Conservation (phyloP, 1,140 invertebrate genomes). For the Prorops nasuta region DNA sequence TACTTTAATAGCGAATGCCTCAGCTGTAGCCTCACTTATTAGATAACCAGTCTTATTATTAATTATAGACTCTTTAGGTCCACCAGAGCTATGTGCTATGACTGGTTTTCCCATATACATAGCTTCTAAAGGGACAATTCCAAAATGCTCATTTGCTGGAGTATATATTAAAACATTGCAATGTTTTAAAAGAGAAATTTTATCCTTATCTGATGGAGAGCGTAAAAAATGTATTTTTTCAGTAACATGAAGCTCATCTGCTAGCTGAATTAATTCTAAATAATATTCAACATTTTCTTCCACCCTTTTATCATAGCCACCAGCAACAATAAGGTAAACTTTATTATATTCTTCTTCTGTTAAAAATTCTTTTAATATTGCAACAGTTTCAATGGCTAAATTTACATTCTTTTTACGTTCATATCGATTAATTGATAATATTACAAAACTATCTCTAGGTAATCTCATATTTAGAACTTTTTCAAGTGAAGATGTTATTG, state of each 20-base stretch:
- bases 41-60: conserved; percentile 89
- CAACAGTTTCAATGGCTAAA: conserved; percentile 80
- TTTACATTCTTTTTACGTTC: conserved; percentile 94
- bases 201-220: conserved; percentile 83
- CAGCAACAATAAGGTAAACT: conserved; percentile 89
- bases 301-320: conserved; percentile 92
- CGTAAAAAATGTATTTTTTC: conserved; percentile 81
- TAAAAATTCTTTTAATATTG: conserved; percentile 62
- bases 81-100: conserved; percentile 92
- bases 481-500: conserved; percentile 56
- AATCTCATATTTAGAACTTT: conserved; percentile 45
- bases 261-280: conserved; percentile 70
- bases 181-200: conserved; percentile 74
- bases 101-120: conserved; percentile 94
- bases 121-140: conserved; percentile 98
- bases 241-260: conserved; percentile 65
- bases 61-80: conserved; percentile 90
- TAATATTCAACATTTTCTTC: conserved; percentile 89
- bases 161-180: conserved; percentile 89
- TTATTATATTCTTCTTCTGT: conserved; percentile 60
- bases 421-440: conserved; percentile 96
- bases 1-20: conserved; percentile 81
- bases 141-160: conserved; percentile 97
- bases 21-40: conserved; percentile 65
- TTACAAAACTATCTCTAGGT: conserved; percentile 63